Percentiles rank a stretch among this genome's conserved stretches.
phyloP scores from a whole-genome alignment of 1,140 invertebrate species.

The Tenebrio molitor region DNA sequence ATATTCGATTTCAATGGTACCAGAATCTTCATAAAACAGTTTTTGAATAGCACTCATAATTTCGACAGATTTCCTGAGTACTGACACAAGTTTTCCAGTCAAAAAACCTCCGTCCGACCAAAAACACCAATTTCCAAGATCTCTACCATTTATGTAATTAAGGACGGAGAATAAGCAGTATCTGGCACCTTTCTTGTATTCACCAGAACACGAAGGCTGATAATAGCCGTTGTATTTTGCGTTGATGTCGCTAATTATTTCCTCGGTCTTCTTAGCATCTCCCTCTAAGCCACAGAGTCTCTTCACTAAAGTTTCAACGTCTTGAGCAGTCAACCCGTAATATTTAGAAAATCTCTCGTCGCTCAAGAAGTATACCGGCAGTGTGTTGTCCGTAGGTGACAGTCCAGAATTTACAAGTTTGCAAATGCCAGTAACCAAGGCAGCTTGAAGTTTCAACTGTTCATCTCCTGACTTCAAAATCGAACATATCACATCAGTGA shows the following conservation, averaged over 20 bases:
- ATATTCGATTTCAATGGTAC: conserved; percentile 18
- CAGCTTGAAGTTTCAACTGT: conserved; percentile 12
- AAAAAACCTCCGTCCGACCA: conserved; percentile 32
- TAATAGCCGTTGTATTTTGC: conserved; percentile 14
- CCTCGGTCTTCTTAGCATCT: conserved; percentile 22
- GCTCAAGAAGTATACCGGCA: conserved; percentile 25
- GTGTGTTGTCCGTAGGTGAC: conserved; percentile 10
- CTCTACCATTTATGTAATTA: conserved; percentile 9
- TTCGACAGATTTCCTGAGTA: conserved; percentile 3
- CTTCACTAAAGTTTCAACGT: conserved; percentile 22
- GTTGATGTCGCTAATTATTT: conserved; percentile 21
- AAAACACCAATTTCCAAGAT: not conserved
- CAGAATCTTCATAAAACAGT: conserved; percentile 11
- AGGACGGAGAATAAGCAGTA: conserved; percentile 25
- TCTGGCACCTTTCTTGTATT: conserved; percentile 23
- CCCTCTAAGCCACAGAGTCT: conserved; percentile 17
- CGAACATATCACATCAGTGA: conserved; percentile 1
- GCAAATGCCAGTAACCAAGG: conserved; percentile 8
- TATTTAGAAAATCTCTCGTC: conserved; percentile 28
- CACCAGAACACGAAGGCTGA: conserved; percentile 6
- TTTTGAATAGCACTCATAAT: conserved; percentile 14
- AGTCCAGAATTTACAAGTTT: not conserved
- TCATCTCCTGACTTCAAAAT: conserved; percentile 7
- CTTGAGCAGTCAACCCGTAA: conserved; percentile 34
- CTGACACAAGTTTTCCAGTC: conserved; percentile 12